These are phyloP conservation scores for Erethizon dorsatum DNA, from an alignment of 2,797 vertebrate genomes.

Conservation along the genomic window DNA sequence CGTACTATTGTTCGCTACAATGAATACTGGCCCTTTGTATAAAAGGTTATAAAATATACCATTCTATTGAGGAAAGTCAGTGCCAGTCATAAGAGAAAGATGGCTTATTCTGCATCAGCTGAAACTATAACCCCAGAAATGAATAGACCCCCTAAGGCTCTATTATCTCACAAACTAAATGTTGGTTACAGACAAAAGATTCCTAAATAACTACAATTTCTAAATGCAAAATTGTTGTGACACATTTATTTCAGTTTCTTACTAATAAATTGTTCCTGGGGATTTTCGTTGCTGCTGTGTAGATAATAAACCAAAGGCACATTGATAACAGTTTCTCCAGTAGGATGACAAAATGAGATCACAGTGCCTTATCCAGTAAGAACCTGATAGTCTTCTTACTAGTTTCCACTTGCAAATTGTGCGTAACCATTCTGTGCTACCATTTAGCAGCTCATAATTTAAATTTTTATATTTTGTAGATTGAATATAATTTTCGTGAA, in stretches of 20 bases:
- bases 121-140: constrained; percentile 52
- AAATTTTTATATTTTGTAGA: constrained; percentile 68
- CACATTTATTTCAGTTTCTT: constrained; percentile 63
- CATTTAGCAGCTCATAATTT: constrained; percentile 68
- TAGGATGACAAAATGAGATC: constrained; percentile 61
- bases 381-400: not conserved
- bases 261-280: constrained; percentile 67
- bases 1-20: not conserved
- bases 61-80: constrained; percentile 31
- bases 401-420: constrained; percentile 57
- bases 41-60: not conserved
- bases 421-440: not conserved
- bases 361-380: too few species aligned
- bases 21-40: not conserved
- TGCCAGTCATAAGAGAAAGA: not conserved
- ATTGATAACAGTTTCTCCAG: constrained; percentile 62
- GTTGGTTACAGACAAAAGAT: constrained; percentile 25
- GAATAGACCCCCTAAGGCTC: not conserved
- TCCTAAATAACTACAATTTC: constrained; percentile 63
- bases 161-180: constrained; percentile 34
- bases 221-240: constrained; percentile 53
- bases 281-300: constrained; percentile 28
- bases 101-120: not conserved
- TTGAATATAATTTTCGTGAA: constrained; percentile 64
- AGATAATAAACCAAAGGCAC: constrained; percentile 22